Base-by-base conservation (phyloP, 2,797 vertebrate genomes). In the Steatocranus sp. region DNA sequence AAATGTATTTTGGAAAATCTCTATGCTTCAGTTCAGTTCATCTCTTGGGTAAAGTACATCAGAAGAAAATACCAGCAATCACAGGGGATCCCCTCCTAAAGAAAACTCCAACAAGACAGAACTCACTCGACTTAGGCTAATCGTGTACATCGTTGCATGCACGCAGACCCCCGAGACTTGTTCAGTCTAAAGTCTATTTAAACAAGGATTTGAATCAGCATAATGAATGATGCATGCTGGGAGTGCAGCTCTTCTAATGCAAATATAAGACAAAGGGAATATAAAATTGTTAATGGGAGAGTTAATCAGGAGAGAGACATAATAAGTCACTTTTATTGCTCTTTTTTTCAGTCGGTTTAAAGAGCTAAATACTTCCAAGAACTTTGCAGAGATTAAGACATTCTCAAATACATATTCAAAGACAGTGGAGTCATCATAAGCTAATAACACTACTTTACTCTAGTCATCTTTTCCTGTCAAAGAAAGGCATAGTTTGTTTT, bases 51-150 rank as follows among this genome's bases (percentile, higher is more conserved):
- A 56, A 81, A 70, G 53, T 25, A 75, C 82, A 80, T 91, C 81
- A 85, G 82, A 88, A 85, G 86, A 85, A 82, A 86, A 70, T 66
- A 78, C 43, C 36, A 83, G 80, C 76, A 87, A 83, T 90, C 78
- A 77, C 80, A 88, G 96, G 96, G 95, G 95, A 96, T 96, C 96
- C 95, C 96, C 95, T 95, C 82, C 75, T 61, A 61, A 92, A 92
- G 91, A 94, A 93, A 93, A 93, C 86, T 90, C 82, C 63, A 89
- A 91, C 94, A 92, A 94, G 92, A 94, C 92, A 88, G 88, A 89
- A 94, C 94, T 91, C 80, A 86, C 87, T 91, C 34, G 17, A 81
- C 92, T 87, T 83, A 58, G 53, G 58, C 66, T 83, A 88, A 86
- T 88, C 89, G 81, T 93, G 87, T 90, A 89, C 91, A 93, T 92